phyloP scores from a whole-genome alignment of 1,140 invertebrate genomes.

The Cataglyphis hispanica region DNA sequence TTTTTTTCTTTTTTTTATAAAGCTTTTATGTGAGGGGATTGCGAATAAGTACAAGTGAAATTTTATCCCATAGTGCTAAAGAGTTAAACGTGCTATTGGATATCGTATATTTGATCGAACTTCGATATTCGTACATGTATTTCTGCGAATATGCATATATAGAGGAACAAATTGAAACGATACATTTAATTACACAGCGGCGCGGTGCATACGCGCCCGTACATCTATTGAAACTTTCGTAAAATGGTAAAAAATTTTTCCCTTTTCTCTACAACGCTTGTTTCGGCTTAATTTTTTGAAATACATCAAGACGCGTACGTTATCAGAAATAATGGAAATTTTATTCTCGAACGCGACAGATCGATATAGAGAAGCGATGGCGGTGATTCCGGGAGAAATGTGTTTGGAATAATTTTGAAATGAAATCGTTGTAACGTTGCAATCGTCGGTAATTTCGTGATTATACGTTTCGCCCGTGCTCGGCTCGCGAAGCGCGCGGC shows the following conservation, averaged over 20 bases:
- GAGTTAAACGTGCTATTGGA: slow-evolving; percentile 34
- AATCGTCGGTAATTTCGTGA: slow-evolving; percentile 51
- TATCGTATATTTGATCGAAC: slow-evolving; percentile 43
- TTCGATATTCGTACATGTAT: background rate
- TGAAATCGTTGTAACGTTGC: slow-evolving; percentile 17
- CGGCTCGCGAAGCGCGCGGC: slow-evolving; percentile 40
- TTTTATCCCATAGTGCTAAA: slow-evolving; percentile 21
- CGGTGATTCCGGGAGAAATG: background rate
- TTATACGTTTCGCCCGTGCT: slow-evolving; percentile 36
- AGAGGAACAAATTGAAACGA: slow-evolving; percentile 33
- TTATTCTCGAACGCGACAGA: background rate
- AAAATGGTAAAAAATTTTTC: background rate
- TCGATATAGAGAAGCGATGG: background rate
- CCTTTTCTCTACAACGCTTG: background rate
- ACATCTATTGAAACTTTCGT: background rate
- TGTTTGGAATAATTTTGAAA: slow-evolving; percentile 33
- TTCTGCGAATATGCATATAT: background rate
- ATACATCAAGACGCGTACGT: background rate
- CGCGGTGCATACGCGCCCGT: background rate
- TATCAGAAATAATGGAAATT: background rate
- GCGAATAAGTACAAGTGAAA: slow-evolving; percentile 19
- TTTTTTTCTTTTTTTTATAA: background rate
- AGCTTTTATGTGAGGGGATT: background rate
- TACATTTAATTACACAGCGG: slow-evolving; percentile 33
- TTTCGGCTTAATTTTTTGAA: slow-evolving; percentile 26